A percentile compares a stretch with the other conserved stretches of the same genome.
Evolutionary conservation across 2,797 vertebrate species (phyloP).

Genomic region (Cygnus olor): DNA sequence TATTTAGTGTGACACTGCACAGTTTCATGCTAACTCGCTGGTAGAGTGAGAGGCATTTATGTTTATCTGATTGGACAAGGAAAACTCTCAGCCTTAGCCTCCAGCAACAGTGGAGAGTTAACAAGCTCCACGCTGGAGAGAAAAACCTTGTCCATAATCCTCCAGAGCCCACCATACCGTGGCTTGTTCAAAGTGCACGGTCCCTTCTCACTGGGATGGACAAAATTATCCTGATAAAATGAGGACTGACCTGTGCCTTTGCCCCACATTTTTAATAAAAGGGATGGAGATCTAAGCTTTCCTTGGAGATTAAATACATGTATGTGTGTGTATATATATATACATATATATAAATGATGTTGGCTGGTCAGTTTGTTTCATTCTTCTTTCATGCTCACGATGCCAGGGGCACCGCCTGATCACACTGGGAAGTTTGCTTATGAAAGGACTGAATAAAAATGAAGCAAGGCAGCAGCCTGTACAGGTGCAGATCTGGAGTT

Average conservation of each 20-base stretch:
- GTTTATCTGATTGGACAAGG: conserved; percentile 14
- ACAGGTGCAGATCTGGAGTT: conserved; percentile 50
- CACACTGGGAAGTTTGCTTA: not conserved
- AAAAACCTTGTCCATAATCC: not conserved
- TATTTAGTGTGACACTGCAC: not conserved
- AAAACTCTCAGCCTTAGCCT: conserved; percentile 1
- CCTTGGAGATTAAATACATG: not conserved
- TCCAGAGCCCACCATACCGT: fast-evolving
- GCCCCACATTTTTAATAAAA: not conserved
- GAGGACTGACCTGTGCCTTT: not conserved
- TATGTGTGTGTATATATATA: no score
- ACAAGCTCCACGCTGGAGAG: not conserved
- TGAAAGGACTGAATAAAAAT: conserved; percentile 33
- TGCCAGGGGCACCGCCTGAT: not conserved
- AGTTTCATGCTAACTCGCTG: not conserved
- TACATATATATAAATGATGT: no score
- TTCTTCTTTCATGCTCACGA: not conserved
- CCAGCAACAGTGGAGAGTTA: not conserved
- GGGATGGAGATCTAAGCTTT: not conserved
- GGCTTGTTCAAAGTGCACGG: not conserved
- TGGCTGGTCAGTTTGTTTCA: not conserved
- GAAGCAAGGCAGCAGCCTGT: conserved; percentile 12
- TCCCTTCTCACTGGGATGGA: not conserved
- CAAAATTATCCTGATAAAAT: not conserved
- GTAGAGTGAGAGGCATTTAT: not conserved